phyloP scores from a whole-genome alignment of 2,888 invertebrate species.

The Aethes cnicana region DNA sequence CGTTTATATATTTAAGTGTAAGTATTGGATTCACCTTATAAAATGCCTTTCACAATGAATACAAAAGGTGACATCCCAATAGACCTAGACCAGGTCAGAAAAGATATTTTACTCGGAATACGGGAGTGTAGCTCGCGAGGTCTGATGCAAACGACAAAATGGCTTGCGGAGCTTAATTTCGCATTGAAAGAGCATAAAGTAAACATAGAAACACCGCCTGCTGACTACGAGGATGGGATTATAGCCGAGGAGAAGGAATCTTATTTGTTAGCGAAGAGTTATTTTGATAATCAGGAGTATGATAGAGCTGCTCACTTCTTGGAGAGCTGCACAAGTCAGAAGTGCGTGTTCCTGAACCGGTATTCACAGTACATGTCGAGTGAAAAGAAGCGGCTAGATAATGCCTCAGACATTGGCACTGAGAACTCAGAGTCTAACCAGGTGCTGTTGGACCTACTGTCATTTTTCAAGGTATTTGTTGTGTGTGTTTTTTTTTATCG shows the following conservation, averaged over 20 bases:
- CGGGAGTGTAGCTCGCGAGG: constrained; percentile 90
- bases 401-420: constrained; percentile 69
- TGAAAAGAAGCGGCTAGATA: constrained; percentile 94
- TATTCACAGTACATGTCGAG: constrained; percentile 94
- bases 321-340: constrained; percentile 85
- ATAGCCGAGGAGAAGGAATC: constrained; percentile 85
- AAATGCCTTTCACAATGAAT: constrained; percentile 59
- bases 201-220: constrained; percentile 72
- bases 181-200: constrained; percentile 87
- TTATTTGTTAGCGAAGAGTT: constrained; percentile 91
- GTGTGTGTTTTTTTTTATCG: too few relatives aligned
- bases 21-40: constrained; percentile 1
- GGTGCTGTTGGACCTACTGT: constrained; percentile 67
- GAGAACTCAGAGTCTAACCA: constrained; percentile 72
- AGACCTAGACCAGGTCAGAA: constrained; percentile 69
- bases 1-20: not conserved
- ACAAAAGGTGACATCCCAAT: constrained; percentile 68
- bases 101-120: constrained; percentile 68
- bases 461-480: constrained; percentile 67
- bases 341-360: constrained; percentile 90
- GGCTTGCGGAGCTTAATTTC: constrained; percentile 93
- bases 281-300: constrained; percentile 95
- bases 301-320: constrained; percentile 92
- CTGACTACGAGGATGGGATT: constrained; percentile 65
- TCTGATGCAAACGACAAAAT: constrained; percentile 90